These are phyloP conservation scores for Mesocentrotus franciscanus DNA, from an alignment of 53 echinoderm and acorn worm genomes.

Conservation along the genomic window DNA sequence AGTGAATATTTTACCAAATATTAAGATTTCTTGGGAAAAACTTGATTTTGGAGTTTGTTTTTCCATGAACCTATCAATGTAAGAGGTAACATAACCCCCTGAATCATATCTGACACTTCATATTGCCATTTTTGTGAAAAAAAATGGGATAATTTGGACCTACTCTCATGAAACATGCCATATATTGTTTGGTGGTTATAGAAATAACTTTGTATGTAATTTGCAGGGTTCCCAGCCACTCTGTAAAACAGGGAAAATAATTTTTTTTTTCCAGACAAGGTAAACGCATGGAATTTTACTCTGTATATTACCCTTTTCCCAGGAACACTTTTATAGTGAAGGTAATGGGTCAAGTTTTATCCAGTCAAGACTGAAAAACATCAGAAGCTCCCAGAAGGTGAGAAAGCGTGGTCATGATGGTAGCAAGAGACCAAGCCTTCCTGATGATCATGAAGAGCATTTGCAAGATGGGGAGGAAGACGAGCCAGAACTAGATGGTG, in stretches of 20 bases:
- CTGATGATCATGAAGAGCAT: background rate
- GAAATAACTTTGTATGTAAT: too few species aligned
- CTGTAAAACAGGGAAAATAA: too few species aligned
- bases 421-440: background rate
- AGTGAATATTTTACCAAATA: too few species aligned
- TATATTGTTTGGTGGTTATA: too few species aligned
- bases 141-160: too few species aligned
- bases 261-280: background rate
- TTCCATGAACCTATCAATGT: background rate
- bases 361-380: slow-evolving; percentile 49
- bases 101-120: background rate
- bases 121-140: background rate
- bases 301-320: slow-evolving; percentile 19
- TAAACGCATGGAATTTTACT: background rate
- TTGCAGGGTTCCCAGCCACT: too few species aligned
- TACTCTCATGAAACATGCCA: too few species aligned
- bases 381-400: slow-evolving; percentile 18
- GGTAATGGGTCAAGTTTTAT: slow-evolving; percentile 45
- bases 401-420: background rate
- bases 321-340: slow-evolving; percentile 51
- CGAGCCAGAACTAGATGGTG: background rate
- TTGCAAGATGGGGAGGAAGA: background rate
- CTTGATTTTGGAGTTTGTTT: too few species aligned
- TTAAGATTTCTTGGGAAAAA: too few species aligned
- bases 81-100: background rate